These are phyloP conservation scores for Ondatra zibethicus DNA, from an alignment of 2,113 vertebrate genomes.

Conservation along the genomic window DNA sequence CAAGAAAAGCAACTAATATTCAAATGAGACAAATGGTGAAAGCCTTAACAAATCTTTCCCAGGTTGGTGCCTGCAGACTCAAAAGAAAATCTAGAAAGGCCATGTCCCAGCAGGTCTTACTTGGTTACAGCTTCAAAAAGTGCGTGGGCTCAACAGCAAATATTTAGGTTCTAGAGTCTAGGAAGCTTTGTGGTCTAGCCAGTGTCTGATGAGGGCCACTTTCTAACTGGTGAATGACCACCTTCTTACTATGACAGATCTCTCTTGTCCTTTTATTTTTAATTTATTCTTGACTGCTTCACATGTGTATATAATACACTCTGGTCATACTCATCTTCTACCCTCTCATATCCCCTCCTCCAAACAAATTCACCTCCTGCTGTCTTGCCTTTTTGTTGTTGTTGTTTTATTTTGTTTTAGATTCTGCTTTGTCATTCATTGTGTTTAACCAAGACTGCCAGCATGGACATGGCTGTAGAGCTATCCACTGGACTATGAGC, in stretches of 20 bases:
- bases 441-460: not conserved
- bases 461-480: not conserved
- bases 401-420: not conserved
- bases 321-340: not conserved
- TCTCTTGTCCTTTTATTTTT: not conserved
- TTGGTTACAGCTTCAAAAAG: not conserved
- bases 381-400: not conserved
- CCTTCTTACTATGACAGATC: not conserved
- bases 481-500: not conserved
- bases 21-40: not conserved
- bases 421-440: not conserved
- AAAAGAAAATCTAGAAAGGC: not conserved
- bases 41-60: not conserved
- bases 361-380: not conserved
- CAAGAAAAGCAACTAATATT: not conserved
- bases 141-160: not conserved
- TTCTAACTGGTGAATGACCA: not conserved
- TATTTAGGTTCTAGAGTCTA: not conserved
- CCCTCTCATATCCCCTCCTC: not conserved
- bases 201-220: not conserved
- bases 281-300: not conserved
- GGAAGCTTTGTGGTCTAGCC: not conserved
- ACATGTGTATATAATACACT: not conserved
- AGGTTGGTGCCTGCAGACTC: not conserved
- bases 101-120: not conserved